Evolutionary conservation across 2,888 invertebrate species (phyloP).

Genomic region (Hirtodrosophila alboralis): DNA sequence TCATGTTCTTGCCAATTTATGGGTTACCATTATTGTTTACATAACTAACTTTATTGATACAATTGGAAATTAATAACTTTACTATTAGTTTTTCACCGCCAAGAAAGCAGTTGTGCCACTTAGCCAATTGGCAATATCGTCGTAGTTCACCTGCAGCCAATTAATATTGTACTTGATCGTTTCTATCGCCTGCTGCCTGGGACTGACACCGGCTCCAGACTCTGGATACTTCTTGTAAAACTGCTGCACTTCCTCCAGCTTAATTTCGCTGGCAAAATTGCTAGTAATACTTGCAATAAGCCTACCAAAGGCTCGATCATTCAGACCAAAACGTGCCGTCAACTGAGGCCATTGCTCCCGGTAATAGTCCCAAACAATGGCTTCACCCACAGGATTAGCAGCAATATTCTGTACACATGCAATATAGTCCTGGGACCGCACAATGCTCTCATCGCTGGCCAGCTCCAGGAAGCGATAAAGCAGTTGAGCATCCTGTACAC

Average conservation of each 20-base stretch:
- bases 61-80: no score
- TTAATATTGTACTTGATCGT: slow-evolving; percentile 90
- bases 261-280: slow-evolving; percentile 87
- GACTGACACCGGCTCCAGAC: slow-evolving; percentile 91
- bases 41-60: slow-evolving; percentile 23
- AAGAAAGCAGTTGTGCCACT: slow-evolving; percentile 20
- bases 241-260: slow-evolving; percentile 89
- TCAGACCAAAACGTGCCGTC: slow-evolving; percentile 90
- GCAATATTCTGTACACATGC: slow-evolving; percentile 88
- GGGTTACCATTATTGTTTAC: slow-evolving; percentile 16
- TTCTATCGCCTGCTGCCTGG: slow-evolving; percentile 90
- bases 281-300: slow-evolving; percentile 89
- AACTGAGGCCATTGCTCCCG: slow-evolving; percentile 90
- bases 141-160: slow-evolving; percentile 88
- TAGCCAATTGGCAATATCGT: slow-evolving; percentile 87
- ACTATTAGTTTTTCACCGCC: slow-evolving; percentile 33
- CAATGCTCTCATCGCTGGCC: slow-evolving; percentile 89
- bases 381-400: slow-evolving; percentile 89
- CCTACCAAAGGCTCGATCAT: slow-evolving; percentile 91
- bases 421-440: slow-evolving; percentile 93
- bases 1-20: neutral
- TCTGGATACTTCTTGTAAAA: slow-evolving; percentile 92
- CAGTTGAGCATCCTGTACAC: slow-evolving; percentile 87
- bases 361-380: slow-evolving; percentile 92
- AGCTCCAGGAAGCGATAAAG: slow-evolving; percentile 88